Percentiles rank a stretch among this genome's conserved stretches.
Evolutionary conservation across 2,888 invertebrate species (phyloP).

Genomic region (Zele albiditarsus): DNA sequence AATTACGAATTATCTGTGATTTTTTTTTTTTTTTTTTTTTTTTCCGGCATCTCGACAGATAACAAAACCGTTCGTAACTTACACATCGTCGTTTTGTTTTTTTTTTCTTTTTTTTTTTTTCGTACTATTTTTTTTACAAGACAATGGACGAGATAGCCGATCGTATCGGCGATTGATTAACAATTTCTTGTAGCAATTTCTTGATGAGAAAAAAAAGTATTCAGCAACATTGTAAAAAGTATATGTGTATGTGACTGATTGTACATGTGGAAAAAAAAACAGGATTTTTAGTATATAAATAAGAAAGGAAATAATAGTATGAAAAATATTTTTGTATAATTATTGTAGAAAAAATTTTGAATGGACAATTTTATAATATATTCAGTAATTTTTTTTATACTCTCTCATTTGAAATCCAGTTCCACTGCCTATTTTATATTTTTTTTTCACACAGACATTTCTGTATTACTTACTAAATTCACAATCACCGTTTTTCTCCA

Average conservation of each 20-base stretch:
- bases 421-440: too few relatives aligned
- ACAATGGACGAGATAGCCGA: neutral
- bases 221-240: too few relatives aligned
- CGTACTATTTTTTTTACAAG: constrained; percentile 2
- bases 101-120: constrained; percentile 5
- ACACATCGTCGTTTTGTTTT: constrained; percentile 7
- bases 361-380: too few relatives aligned
- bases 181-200: neutral
- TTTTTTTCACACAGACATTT: too few relatives aligned
- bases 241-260: neutral
- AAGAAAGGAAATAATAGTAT: too few relatives aligned
- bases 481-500: too few relatives aligned
- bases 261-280: neutral
- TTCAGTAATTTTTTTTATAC: too few relatives aligned
- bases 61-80: constrained; percentile 41
- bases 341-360: too few relatives aligned
- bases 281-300: too few relatives aligned
- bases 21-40: constrained; percentile 59
- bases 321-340: neutral
- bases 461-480: too few relatives aligned
- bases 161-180: neutral
- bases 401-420: too few relatives aligned
- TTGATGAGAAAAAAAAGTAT: too few relatives aligned
- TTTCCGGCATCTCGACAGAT: constrained; percentile 21
- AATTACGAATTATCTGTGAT: constrained; percentile 65